Evolutionary conservation across 2,797 vertebrate genomes (phyloP).

Genomic region (Luscinia megarhynchos): DNA sequence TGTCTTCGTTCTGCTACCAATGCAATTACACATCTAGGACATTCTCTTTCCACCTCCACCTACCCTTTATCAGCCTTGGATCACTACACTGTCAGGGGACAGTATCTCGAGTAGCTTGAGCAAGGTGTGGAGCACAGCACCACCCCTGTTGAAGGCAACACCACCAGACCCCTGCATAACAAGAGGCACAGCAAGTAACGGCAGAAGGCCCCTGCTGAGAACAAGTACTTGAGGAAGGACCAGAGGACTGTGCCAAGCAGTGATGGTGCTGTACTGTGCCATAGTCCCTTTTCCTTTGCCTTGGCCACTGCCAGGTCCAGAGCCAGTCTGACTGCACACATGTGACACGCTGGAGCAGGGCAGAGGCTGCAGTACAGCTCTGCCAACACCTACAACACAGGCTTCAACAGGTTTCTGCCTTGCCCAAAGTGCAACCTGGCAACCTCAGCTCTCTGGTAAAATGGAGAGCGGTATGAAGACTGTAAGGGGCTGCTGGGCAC

Average conservation of each 20-base stretch:
- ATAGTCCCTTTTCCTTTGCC: rapidly evolving
- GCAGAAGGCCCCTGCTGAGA: too few species aligned
- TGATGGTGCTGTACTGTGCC: rapidly evolving
- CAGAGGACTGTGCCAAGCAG: background rate
- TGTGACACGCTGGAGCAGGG: rapidly evolving
- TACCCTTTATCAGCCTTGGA: background rate
- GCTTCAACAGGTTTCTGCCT: background rate
- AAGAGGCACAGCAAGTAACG: rapidly evolving
- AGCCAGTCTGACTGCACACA: rapidly evolving
- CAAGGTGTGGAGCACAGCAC: background rate
- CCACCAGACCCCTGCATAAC: rapidly evolving
- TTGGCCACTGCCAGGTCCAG: rapidly evolving
- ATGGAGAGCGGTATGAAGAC: background rate
- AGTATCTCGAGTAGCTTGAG: background rate
- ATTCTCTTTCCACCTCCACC: background rate
- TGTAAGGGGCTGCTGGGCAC: rapidly evolving
- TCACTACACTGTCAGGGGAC: background rate
- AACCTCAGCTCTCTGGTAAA: background rate
- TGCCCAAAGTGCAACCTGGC: background rate
- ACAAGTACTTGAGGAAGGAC: background rate
- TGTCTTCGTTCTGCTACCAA: background rate
- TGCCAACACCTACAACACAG: rapidly evolving
- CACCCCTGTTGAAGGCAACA: rapidly evolving
- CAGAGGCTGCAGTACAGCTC: background rate
- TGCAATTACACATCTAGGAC: background rate